Conservation (phyloP, 1,140 invertebrate genomes). For the Bombyx mandarina region DNA sequence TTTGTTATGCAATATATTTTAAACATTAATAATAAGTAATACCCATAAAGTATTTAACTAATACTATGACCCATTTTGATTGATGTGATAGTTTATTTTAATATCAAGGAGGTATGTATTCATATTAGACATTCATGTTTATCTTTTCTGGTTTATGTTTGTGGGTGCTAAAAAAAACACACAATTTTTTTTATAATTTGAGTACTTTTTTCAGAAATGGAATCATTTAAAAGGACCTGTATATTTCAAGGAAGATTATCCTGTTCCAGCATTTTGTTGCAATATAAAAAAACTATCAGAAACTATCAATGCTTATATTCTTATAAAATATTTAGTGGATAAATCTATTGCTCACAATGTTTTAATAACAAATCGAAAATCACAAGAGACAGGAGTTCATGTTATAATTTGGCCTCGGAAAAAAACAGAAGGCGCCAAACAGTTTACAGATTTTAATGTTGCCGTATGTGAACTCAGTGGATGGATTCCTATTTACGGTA, state of each 20-base stretch:
- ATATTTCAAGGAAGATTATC: slow-evolving; percentile 61
- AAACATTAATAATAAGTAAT: no score
- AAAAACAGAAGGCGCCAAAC: slow-evolving; percentile 68
- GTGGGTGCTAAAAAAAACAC: no score
- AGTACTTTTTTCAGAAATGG: slow-evolving; percentile 62
- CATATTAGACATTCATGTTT: no score
- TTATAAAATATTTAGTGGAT: slow-evolving; percentile 71
- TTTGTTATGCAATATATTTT: no score
- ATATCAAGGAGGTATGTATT: no score
- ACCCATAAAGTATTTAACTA: no score
- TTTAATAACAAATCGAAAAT: slow-evolving; percentile 70
- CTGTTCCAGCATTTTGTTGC: slow-evolving; percentile 77
- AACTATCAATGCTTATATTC: slow-evolving; percentile 48
- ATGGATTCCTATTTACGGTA: slow-evolving; percentile 76
- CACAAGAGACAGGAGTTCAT: slow-evolving; percentile 54
- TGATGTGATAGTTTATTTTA: no score
- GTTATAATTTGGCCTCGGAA: slow-evolving; percentile 78
- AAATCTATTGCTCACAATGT: slow-evolving; percentile 79
- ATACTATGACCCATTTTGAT: no score
- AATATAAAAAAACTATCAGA: slow-evolving; percentile 55
- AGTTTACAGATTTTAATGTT: slow-evolving; percentile 71
- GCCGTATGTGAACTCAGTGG: slow-evolving; percentile 79
- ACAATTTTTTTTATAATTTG: neutral
- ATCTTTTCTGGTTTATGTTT: no score
- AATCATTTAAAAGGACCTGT: slow-evolving; percentile 65